Conservation (phyloP, 1,140 invertebrate genomes). For the Euura saliciscinereae region DNA sequence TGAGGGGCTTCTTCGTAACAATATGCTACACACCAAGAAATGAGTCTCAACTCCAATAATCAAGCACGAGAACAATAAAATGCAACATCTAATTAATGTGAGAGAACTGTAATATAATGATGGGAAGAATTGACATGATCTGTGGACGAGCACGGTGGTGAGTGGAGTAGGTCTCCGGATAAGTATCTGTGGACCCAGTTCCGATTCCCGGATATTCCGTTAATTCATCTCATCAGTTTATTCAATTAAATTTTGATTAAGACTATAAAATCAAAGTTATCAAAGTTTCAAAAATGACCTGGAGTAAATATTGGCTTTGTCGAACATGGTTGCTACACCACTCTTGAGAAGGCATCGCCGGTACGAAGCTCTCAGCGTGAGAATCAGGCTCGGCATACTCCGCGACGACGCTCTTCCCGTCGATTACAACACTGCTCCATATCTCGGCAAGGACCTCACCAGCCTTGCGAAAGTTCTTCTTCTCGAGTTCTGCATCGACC, state of each 20-base stretch:
- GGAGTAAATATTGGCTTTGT: conserved; percentile 21
- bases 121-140: background rate
- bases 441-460: conserved; percentile 39
- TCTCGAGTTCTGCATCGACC: conserved; percentile 42
- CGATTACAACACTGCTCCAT: conserved; percentile 38
- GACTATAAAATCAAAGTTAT: too few species aligned
- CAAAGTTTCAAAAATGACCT: background rate
- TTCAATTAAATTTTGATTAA: background rate
- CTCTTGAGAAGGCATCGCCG: conserved; percentile 11
- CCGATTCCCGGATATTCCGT: too few species aligned
- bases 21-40: too few species aligned
- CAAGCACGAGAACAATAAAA: too few species aligned
- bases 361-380: background rate
- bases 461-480: conserved; percentile 40
- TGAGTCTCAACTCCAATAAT: too few species aligned
- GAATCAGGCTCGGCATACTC: conserved; percentile 26
- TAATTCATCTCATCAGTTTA: too few species aligned
- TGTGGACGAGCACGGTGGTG: too few species aligned
- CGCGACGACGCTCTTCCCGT: conserved; percentile 38
- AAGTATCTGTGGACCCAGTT: too few species aligned
- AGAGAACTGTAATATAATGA: background rate
- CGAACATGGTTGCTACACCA: conserved; percentile 23
- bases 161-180: too few species aligned
- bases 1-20: too few species aligned
- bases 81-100: too few species aligned